Evolutionary conservation across 2,888 invertebrate genomes (phyloP).

Genomic region (Anticlea derivata): DNA sequence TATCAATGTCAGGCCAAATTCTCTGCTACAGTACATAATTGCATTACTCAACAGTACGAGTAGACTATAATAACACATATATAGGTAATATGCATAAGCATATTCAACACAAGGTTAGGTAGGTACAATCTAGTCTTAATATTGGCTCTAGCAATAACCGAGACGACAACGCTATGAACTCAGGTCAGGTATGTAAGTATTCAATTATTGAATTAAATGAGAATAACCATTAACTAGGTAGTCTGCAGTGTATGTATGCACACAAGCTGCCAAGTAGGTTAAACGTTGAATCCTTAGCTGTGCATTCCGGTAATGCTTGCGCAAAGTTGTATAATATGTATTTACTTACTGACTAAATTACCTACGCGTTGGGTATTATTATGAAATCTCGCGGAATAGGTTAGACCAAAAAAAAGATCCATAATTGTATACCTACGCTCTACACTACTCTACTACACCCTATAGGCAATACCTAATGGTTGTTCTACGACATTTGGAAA

Average conservation of each 20-base stretch:
- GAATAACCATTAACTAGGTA: slow-evolving; percentile 11
- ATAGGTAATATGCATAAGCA: too few relatives aligned
- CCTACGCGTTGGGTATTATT: neutral
- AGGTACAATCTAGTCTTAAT: neutral
- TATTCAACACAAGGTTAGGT: slow-evolving; percentile 6
- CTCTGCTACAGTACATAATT: too few relatives aligned
- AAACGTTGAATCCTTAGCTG: slow-evolving; percentile 21
- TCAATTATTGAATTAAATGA: slow-evolving; percentile 8
- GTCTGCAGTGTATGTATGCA: neutral
- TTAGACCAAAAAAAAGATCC: too few relatives aligned
- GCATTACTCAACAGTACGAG: neutral
- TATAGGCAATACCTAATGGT: too few relatives aligned
- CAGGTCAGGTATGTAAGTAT: too few relatives aligned
- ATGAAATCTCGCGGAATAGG: neutral
- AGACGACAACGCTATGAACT: slow-evolving; percentile 7
- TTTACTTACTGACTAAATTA: neutral
- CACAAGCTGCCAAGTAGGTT: slow-evolving; percentile 20
- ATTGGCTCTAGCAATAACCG: neutral
- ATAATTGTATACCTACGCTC: too few relatives aligned
- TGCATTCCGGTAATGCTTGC: slow-evolving; percentile 36
- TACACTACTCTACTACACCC: too few relatives aligned
- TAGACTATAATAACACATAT: neutral
- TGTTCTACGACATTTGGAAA: too few relatives aligned
- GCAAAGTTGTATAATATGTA: slow-evolving; percentile 33
- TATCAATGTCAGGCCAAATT: too few relatives aligned